These are phyloP conservation scores for Apantesis nais DNA, from an alignment of 2,888 invertebrate genomes.

Conservation along the genomic window DNA sequence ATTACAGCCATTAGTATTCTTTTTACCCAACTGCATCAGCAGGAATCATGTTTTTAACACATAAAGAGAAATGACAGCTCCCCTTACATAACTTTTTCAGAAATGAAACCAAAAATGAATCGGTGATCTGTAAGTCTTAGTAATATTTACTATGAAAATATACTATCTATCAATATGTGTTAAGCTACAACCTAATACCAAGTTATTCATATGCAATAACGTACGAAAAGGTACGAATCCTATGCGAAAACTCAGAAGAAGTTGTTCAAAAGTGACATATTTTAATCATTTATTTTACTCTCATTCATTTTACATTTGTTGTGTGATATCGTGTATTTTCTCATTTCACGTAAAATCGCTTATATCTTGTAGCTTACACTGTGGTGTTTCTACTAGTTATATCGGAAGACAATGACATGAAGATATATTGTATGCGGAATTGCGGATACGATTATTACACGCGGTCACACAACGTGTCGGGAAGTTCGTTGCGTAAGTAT, in stretches of 20 bases:
- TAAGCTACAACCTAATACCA: neutral
- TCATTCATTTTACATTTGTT: neutral
- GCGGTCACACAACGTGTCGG: constrained; percentile 25
- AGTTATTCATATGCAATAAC: too few species aligned
- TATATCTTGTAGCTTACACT: constrained; percentile 10
- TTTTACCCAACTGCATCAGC: too few species aligned
- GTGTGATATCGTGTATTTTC: neutral
- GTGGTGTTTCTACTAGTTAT: constrained; percentile 6
- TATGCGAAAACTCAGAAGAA: neutral
- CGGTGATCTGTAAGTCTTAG: too few species aligned
- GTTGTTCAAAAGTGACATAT: neutral
- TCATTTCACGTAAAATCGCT: neutral
- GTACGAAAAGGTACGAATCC: neutral
- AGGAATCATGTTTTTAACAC: too few species aligned
- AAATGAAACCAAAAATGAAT: too few species aligned
- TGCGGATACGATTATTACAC: constrained; percentile 20
- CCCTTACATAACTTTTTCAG: too few species aligned
- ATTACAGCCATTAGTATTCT: too few species aligned
- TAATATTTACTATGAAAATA: too few species aligned
- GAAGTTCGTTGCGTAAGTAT: constrained; percentile 3
- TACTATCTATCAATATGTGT: too few species aligned
- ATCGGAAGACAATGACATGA: constrained; percentile 37
- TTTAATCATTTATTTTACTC: neutral
- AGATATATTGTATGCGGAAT: constrained; percentile 23
- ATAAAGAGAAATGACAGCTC: too few species aligned